phyloP scores from a whole-genome alignment of 1,140 invertebrate species.

The Pseudachorutes palmiensis region DNA sequence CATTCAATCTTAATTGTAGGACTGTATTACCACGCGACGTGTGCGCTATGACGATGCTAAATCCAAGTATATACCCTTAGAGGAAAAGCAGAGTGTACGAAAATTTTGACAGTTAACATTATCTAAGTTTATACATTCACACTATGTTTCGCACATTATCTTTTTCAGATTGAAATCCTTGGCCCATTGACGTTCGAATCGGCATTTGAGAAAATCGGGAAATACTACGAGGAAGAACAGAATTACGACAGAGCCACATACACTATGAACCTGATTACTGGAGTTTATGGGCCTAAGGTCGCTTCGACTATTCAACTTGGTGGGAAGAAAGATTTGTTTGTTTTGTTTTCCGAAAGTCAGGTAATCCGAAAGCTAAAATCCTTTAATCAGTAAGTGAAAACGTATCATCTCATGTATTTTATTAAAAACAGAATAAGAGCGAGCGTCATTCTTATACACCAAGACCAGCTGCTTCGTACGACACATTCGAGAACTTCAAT shows the following conservation, averaged over 20 bases:
- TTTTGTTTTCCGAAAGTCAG: not conserved
- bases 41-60: not conserved
- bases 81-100: not conserved
- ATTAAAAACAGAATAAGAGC: not conserved
- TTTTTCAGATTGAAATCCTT: not conserved
- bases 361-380: not conserved
- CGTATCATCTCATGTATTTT: not conserved
- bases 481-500: not conserved
- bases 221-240: not conserved
- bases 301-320: not conserved
- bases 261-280: not conserved
- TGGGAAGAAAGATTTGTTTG: not conserved
- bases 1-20: no score
- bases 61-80: not conserved
- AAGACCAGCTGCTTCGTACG: not conserved
- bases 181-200: not conserved
- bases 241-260: not conserved
- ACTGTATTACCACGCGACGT: not conserved
- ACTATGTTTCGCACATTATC: not conserved
- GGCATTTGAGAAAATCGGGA: not conserved
- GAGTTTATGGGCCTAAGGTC: not conserved
- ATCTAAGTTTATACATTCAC: not conserved
- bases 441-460: not conserved
- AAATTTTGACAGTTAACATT: not conserved
- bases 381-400: not conserved